Base-by-base conservation (phyloP, 2,113 vertebrate species). In the Plectropomus leopardus region DNA sequence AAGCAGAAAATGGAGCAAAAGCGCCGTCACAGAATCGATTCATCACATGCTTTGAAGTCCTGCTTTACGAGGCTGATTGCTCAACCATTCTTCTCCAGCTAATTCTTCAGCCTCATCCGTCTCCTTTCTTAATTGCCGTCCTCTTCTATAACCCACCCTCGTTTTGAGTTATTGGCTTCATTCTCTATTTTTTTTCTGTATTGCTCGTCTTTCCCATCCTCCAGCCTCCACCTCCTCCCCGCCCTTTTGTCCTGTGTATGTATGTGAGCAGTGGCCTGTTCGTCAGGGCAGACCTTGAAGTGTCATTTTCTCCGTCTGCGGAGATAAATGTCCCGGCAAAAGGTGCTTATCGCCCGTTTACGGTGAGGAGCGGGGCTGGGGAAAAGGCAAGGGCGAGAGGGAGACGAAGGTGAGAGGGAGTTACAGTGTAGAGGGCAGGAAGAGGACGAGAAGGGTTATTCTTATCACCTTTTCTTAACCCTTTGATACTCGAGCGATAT, bases 271-370 rank as follows among this genome's bases (percentile, higher is more conserved):
- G 26, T 34, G 67, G 58, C 60, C 67, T 64, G 84, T 83, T 80
- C 73, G 65, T 81, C 7, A 74, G 72, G 45, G 55, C 59, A 80
- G 81, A 88, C 86, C 86, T 91, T 88, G 80, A 88, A 83, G 86
- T 89, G 82, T 90, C 88, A 69, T 84, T 67, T 82, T 72, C 81
- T 85, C 87, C 48, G 79, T 83, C 73, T 68, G 59, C 30, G 1
- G 78, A 87, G 89, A 90, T 87, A 83, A 87, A 90, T 78, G 80
- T 66, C 42, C 23, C 2, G 9, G 57, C 50, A 63, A 80, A 80
- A 84, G 78, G 72, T 80, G 75, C 88, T 90, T 77, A 87, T 87
- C 75, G 23, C 71, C 71, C 26, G 28, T 80, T 76, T 61, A 75
- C 55, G 9, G 36, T 32, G 47, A 78, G 53, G 32, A 80, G 70